A percentile compares a stretch with the other conserved stretches of the same genome.
Conservation (phyloP, 1,140 invertebrate species). For the Armadillidium nasatum region DNA sequence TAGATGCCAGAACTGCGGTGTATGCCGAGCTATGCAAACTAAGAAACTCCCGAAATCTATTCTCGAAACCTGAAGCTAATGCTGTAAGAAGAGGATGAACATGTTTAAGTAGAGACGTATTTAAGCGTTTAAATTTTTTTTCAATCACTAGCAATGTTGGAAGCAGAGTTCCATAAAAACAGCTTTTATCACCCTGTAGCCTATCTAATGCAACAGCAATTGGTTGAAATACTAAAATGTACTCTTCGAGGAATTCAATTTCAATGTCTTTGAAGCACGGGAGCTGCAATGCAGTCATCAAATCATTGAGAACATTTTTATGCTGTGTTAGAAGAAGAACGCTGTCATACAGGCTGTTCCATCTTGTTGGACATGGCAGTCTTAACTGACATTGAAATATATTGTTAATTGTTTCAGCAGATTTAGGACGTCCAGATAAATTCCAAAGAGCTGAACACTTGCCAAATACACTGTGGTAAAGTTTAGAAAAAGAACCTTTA, state of each 20-base stretch:
- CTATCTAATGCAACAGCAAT: constrained; percentile 28
- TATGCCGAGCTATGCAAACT: background rate
- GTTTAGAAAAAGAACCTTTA: background rate
- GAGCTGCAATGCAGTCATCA: constrained; percentile 21
- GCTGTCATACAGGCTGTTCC: constrained; percentile 29
- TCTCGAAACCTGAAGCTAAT: constrained; percentile 25
- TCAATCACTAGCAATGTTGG: constrained; percentile 28
- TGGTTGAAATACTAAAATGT: constrained; percentile 25
- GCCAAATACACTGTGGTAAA: constrained; percentile 19
- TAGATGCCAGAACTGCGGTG: background rate
- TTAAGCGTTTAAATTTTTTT: constrained; percentile 3
- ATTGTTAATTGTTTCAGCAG: constrained; percentile 24
- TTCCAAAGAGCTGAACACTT: constrained; percentile 32
- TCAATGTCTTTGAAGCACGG: constrained; percentile 21
- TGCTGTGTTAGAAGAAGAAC: constrained; percentile 20
- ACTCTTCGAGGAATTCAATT: constrained; percentile 10
- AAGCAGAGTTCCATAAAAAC: constrained; percentile 21
- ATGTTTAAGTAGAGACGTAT: too few relatives aligned
- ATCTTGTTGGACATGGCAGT: constrained; percentile 27
- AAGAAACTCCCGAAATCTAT: constrained; percentile 24
- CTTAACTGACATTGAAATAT: constrained; percentile 16
- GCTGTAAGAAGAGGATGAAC: constrained; percentile 17
- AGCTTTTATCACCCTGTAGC: constrained; percentile 26
- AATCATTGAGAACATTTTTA: constrained; percentile 26
- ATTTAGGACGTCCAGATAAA: constrained; percentile 24